Percentiles rank a stretch among this genome's conserved stretches.
Evolutionary conservation across 2,888 invertebrate species (phyloP).

Genomic region (Toxonevra muliebris): DNA sequence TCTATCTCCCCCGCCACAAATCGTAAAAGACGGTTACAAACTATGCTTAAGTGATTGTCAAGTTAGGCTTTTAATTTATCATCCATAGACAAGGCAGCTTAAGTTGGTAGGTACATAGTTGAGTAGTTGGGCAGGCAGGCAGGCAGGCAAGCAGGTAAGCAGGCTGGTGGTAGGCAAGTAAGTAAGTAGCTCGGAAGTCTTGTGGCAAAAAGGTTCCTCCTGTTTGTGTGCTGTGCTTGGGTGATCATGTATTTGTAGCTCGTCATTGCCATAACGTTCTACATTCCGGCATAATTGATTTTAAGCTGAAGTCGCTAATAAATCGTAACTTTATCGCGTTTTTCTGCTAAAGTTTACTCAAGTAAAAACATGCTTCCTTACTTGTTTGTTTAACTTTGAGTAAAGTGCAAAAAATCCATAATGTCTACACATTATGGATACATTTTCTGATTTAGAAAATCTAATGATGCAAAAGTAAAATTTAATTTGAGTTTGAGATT

Average conservation of each 20-base stretch:
- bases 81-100: constrained; percentile 58
- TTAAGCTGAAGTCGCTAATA: constrained; percentile 61
- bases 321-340: constrained; percentile 62
- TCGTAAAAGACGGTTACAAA: constrained; percentile 50
- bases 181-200: not conserved
- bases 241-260: constrained; percentile 19
- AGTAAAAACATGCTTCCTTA: no score
- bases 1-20: constrained; percentile 39
- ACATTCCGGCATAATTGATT: constrained; percentile 63
- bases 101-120: not conserved
- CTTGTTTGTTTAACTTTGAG: no score
- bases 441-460: no score
- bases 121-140: not conserved
- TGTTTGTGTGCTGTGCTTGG: constrained; percentile 1
- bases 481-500: no score
- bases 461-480: no score
- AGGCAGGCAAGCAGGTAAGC: not conserved
- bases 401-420: no score
- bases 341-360: constrained; percentile 40
- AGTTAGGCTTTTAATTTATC: constrained; percentile 64
- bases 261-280: constrained; percentile 50
- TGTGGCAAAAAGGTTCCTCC: not conserved
- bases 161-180: not conserved
- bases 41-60: constrained; percentile 64
- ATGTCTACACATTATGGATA: no score